Conservation (phyloP, 2,113 vertebrate genomes). For the Proteles cristata region DNA sequence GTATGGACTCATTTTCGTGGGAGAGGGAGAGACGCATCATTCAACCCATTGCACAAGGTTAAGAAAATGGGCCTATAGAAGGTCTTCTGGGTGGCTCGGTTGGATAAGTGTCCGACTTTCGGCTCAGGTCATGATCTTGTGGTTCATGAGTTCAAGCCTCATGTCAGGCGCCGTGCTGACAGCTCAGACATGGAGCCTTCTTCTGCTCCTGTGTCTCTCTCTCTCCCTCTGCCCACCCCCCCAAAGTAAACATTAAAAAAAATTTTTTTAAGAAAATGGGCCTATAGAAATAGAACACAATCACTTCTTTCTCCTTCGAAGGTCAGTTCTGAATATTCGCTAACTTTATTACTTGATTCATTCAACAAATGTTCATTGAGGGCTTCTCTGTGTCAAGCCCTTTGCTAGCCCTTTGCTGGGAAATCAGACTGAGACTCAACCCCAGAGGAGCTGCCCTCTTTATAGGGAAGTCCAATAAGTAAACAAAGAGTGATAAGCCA, state of each 20-base stretch:
- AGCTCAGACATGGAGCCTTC: too few relatives aligned
- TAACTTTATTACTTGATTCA: slow-evolving; percentile 20
- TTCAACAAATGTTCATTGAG: neutral
- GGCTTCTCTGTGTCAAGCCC: neutral
- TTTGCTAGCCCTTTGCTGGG: neutral
- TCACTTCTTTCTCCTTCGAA: neutral
- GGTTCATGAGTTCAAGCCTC: too few relatives aligned
- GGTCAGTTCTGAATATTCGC: neutral
- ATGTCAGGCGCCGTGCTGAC: too few relatives aligned
- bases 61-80: neutral
- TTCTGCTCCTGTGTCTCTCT: too few relatives aligned
- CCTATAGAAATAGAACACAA: neutral
- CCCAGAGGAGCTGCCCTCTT: neutral
- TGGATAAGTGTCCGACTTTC: too few relatives aligned
- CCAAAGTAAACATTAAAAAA: too few relatives aligned
- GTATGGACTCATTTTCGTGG: neutral
- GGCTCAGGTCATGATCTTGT: too few relatives aligned
- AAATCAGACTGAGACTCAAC: neutral
- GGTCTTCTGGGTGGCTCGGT: too few relatives aligned
- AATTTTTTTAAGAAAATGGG: neutral
- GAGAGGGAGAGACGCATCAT: too few relatives aligned
- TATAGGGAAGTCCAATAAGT: neutral
- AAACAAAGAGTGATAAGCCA: neutral
- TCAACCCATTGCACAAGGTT: neutral
- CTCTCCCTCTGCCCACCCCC: too few relatives aligned